A percentile compares a stretch with the other conserved stretches of the same genome.
These are phyloP conservation scores for Alviniconcha marisindica DNA, from an alignment of 1,140 invertebrate species.

Conservation along the genomic window DNA sequence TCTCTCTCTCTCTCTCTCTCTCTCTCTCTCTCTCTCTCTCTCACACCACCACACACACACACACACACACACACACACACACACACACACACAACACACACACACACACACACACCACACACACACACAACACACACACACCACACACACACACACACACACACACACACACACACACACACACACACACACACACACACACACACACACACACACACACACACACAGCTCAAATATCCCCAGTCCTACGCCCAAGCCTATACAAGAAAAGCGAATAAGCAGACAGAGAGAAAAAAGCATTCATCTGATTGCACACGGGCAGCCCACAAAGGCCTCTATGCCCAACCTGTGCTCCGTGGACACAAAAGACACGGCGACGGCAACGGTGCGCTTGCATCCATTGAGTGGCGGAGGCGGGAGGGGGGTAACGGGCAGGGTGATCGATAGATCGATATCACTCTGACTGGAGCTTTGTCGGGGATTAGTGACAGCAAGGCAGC, in stretches of 20 bases:
- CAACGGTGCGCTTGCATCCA: no score
- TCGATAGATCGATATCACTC: background rate
- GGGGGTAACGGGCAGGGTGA: background rate
- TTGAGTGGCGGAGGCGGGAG: no score
- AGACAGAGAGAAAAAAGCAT: background rate
- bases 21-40: slow-evolving; percentile 13
- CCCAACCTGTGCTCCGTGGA: no score
- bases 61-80: no score
- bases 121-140: background rate
- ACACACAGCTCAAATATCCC: background rate
- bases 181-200: background rate
- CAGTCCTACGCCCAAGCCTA: background rate
- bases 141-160: background rate
- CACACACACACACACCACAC: no score
- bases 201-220: background rate
- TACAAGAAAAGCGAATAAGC: background rate
- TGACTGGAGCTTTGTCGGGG: background rate
- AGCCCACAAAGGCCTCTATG: no score
- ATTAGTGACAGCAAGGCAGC: background rate
- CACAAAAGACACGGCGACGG: no score
- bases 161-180: slow-evolving; percentile 17
- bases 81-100: no score
- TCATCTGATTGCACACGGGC: no score
- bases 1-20: slow-evolving; percentile 5
- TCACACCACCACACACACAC: no score